Evolutionary conservation across 2,797 vertebrate genomes (phyloP).

Genomic region (Enteromius anoplus): DNA sequence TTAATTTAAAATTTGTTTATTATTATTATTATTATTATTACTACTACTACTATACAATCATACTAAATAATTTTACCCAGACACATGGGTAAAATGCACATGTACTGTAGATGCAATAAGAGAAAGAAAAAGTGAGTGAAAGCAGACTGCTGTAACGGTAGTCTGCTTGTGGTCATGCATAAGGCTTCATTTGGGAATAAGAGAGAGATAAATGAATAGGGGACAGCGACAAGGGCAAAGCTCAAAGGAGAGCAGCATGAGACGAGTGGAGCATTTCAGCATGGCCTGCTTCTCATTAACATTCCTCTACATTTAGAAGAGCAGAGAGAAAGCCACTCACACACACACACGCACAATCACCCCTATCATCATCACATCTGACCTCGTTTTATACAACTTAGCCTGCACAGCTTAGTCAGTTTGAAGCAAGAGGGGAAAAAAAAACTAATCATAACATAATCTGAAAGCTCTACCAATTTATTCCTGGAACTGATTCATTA

Average conservation of each 20-base stretch:
- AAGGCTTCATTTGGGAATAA: slow-evolving; percentile 37
- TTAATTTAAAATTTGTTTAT: not conserved
- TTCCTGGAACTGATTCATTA: slow-evolving; percentile 70
- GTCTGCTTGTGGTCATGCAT: slow-evolving; percentile 35
- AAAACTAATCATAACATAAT: slow-evolving; percentile 64
- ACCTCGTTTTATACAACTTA: slow-evolving; percentile 59
- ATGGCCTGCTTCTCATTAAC: slow-evolving; percentile 61
- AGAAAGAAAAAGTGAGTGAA: slow-evolving; percentile 16
- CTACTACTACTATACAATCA: not conserved
- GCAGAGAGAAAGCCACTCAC: slow-evolving; percentile 1
- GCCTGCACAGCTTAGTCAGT: slow-evolving; percentile 33
- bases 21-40: not conserved
- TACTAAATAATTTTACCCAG: slow-evolving; percentile 34
- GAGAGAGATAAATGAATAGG: slow-evolving; percentile 47
- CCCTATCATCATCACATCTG: slow-evolving; percentile 47
- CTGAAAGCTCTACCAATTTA: slow-evolving; percentile 70
- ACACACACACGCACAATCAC: slow-evolving; percentile 8
- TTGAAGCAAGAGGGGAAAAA: not conserved
- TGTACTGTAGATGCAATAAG: slow-evolving; percentile 10
- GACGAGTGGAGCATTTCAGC: slow-evolving; percentile 42
- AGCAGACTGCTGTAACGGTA: slow-evolving; percentile 7
- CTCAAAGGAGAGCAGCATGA: slow-evolving; percentile 48
- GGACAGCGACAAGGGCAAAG: slow-evolving; percentile 47
- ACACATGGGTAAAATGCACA: slow-evolving; percentile 19
- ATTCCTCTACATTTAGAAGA: slow-evolving; percentile 57